Evolutionary conservation across 2,888 invertebrate genomes (phyloP), one percentile per base, ranked within the genome.

Genomic region (Parnassius smintheus): DNA sequence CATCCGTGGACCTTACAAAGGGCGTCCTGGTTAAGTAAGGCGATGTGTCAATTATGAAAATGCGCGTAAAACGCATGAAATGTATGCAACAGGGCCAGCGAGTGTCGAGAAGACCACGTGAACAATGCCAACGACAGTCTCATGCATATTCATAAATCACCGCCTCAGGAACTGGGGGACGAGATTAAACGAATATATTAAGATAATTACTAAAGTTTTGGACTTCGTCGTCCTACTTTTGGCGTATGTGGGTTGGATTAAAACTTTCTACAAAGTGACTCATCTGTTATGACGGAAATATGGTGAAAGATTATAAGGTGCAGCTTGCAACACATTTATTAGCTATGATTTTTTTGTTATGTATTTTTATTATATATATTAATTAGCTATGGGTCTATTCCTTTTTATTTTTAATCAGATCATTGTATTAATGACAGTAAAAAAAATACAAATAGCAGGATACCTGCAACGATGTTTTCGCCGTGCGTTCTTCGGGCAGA

Each of bases 41-140:
- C 71, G 70, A 72, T 75, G 71, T 72, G 71, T 72, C 77, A 76
- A 80, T 82, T 82, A 83, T 83, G 83, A 55, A 71, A 83, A 83
- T 83, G 66, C 50, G 75, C 66, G 66, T 74, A 69, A 78, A 72
- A 70, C 65, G 74, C 76, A 75, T 78, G 77, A 77, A 77, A 77
- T 76, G 59, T 80, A 79, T 84, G 83, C 76, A 82, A 78, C 64
- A 75, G 75, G 82, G 80, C 63, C 78, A 72, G 61, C 60, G 55
- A 61, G 66, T 55, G 65, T 61, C 64, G 65, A 11, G 63, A 70
- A 66, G 68, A 66, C 62, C 66, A 64, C 58, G 60, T 72, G 68
- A 72, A 76, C 76, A 76, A 76, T 75, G 68, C 53, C 65, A 67
- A 67, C 71, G 50, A 45, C 56, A 42, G 49, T 11, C 4, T 10